Base-by-base conservation (phyloP, 2,797 vertebrate genomes). In the Chaenodraco wilsoni region DNA sequence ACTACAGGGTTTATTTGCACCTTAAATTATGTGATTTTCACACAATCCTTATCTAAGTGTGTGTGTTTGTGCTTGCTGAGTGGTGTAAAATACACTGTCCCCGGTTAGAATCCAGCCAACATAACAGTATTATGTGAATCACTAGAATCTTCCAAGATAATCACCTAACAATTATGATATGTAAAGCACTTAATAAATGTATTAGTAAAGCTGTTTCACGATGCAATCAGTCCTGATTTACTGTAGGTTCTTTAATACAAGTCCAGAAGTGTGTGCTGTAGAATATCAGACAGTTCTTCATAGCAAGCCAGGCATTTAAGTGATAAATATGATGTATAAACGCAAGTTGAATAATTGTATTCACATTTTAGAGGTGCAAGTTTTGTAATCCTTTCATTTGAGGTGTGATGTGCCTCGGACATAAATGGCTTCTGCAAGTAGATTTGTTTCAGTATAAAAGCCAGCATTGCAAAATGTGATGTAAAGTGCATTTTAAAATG, bases 271-370 rank as follows among this genome's bases (percentile, higher is more conserved):
- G 40, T 50, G 64, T 57, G 78, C 56, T 71, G 57, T 17, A 48
- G 19, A 60, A 72, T 60, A 69, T 73, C 76, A 31, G 54, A 50
- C 54, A 48, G 63, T 74, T 76, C 62, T 74, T 83, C 74, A 66
- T 33, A 49, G 51, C 67, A 60, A 72, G 52, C 52, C 67, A 45
- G 52, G 54, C 69, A 62, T 82, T 68, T 68, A 68, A 23, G 61
- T 77, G 58, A 67, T 74, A 46, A 59, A 65, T 37, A 78, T 80
- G 71, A 72, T 66, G 15, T 54, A 80, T 69, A 51, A 60, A 46
- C 70, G 17, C 45, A 66, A 57, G 54, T 74, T 78, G 4, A 27
- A 27, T 27, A 60, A 43, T 70, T 68, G 54, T 31, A 12, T 16
- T 19, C 13, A 60, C 44, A 65, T 69, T 82, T 70, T 19, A 15